Percentiles rank a stretch among this genome's conserved stretches.
Conservation (phyloP, 2,888 invertebrate species). For the Galerucella calmariensis region DNA sequence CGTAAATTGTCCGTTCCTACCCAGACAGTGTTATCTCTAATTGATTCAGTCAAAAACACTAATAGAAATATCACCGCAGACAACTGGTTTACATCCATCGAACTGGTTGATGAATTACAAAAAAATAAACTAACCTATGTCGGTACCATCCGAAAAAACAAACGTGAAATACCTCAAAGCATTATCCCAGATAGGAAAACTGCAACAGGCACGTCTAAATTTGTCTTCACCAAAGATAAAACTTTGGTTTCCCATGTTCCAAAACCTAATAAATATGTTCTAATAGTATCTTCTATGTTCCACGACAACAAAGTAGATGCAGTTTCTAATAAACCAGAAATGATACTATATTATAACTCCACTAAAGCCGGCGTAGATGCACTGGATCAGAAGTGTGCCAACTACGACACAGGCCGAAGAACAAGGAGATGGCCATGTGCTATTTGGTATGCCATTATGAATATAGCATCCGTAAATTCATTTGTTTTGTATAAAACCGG, state of each 20-base stretch:
- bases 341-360: too few relatives aligned
- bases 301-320: too few relatives aligned
- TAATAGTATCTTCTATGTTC: too few relatives aligned
- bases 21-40: neutral
- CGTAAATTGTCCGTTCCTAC: neutral
- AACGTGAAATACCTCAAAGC: neutral
- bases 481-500: neutral
- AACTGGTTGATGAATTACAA: neutral
- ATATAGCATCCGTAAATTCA: neutral
- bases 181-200: constrained; percentile 3
- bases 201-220: neutral
- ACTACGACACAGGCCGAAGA: neutral
- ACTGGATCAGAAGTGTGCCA: neutral
- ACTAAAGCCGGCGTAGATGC: neutral
- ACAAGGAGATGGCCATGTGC: constrained; percentile 3
- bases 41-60: neutral
- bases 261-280: constrained; percentile 8
- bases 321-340: too few relatives aligned
- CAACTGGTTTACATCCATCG: too few relatives aligned
- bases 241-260: neutral
- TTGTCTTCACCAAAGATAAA: constrained; percentile 4
- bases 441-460: constrained; percentile 6
- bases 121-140: constrained; percentile 8
- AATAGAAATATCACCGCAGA: neutral
- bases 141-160: constrained; percentile 2